Base-by-base conservation (phyloP, 2,113 vertebrate species). In the Crotophaga sulcirostris region DNA sequence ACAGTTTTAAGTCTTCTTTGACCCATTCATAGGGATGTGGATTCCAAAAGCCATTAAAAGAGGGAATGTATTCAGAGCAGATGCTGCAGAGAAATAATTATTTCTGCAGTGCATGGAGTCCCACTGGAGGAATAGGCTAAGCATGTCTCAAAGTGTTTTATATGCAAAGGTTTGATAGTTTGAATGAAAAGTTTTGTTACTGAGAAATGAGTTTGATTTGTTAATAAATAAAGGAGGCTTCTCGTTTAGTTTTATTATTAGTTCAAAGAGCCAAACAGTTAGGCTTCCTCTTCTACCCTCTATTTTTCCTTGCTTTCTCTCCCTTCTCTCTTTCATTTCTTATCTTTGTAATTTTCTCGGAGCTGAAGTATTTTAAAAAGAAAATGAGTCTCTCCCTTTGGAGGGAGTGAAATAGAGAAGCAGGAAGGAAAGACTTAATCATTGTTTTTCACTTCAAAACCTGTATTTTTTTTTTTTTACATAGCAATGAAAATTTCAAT, bases 401-500 rank as follows among this genome's bases (percentile, higher is more conserved):
- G 33, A 90, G n/a, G 36, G 36, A 83, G 36, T 69, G 63, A 87
- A 91, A 87, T 28, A 89, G 74, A 94, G 82, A 94, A 83, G 19
- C 25, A 58, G 38, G 55, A 88, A 55, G 51, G 52, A 97, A 68
- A 88, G 34, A 45, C n/a, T 55, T 80, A 36, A 66, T 83, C 45
- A 58, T 84, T 84, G 64, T 89, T 92, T 84, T 89, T 84, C 33
- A 78, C 33, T 91, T 76, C 64, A 89, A 94, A 93, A 87, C 8
- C 5, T 3, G 8, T 72, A 80, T 58, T 42, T 49, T 49, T 49
- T 52, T 52, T 54, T 54, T 54, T 28, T 28, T 80, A 38, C 45
- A 74, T 80, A 69, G 55, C 90, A 77, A 67, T 63, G n/a, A 77
- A 77, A 20, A 85, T 83, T 94, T 87, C 31, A 77, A 44, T 95